These are phyloP conservation scores for Mormyrops boulengeri DNA, from an alignment of 2,797 vertebrate species.

Conservation along the genomic window DNA sequence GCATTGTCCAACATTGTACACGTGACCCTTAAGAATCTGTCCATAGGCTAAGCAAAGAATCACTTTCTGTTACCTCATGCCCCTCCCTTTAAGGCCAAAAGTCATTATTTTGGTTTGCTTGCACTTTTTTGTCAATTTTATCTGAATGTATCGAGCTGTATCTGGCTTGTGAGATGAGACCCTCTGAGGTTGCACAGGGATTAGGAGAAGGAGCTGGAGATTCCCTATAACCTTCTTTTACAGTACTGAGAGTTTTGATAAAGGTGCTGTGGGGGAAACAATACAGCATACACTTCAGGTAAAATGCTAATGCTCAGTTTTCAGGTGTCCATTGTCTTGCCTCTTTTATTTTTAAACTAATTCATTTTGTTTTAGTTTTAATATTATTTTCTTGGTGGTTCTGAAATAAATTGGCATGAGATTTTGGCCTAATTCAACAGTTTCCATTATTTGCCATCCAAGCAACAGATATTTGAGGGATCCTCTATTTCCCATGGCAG, in stretches of 20 bases:
- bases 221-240: neutral
- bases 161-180: neutral
- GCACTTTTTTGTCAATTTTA: neutral
- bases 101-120: neutral
- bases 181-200: neutral
- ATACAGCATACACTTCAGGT: neutral
- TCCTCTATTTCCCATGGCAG: conserved; percentile 26
- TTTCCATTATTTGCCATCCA: neutral
- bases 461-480: conserved; percentile 32
- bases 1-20: neutral
- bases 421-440: neutral
- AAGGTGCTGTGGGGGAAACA: neutral
- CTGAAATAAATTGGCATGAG: neutral
- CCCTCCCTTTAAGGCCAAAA: neutral
- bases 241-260: neutral
- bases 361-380: neutral
- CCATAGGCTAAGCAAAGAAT: neutral
- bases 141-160: neutral
- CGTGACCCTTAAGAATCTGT: neutral
- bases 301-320: neutral
- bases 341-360: neutral
- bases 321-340: neutral
- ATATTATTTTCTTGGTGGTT: neutral
- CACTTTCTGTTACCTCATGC: neutral
- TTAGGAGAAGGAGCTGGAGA: neutral